Base-by-base conservation (phyloP, 2,797 vertebrate genomes). In the Emydoidea blandingii region DNA sequence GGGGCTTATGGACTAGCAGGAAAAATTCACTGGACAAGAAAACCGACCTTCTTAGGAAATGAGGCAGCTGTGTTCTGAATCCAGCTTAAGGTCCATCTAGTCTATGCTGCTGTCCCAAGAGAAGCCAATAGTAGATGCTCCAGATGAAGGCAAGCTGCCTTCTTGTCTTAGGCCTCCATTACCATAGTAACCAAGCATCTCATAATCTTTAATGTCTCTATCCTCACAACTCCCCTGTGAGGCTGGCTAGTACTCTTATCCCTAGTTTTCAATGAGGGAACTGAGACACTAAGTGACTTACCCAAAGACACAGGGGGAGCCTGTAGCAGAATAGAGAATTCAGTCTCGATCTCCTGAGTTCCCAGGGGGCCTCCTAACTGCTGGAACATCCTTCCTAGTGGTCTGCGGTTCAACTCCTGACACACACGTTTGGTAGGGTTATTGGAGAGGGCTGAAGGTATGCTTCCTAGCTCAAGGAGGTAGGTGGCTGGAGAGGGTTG, bases 31-130 rank as follows among this genome's bases (percentile, higher is more conserved):
- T 76, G 31, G 15, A 4, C 29, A 54, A 59, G 53, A 25, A 31
- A 37, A 18, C 6, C 29, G 59, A 80, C 37, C 18, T 78, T 56
- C 6, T 23, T 25, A 14, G 34, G 34, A 68, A 68, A n/a, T 18
- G 16, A 68, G 12, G 16, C 5, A 37, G 65, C 4, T 44, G 50
- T 47, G 0, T 3, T 0, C 49, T 50, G 47, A 16, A 11, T 29
- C 2, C 37, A 41, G 19, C 27, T 2, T 16, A 4, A 2, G 23
- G 54, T 10, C 27, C 56, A 57, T 21, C 47, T 31, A 52, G 23
- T 49, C 74, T 50, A n/a, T 9, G 10, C 5, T 23, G 79, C 18
- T 11, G 47, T n/a, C 74, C 56, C 37, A 7, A 12, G 9, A 72
- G 29, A 7, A 52, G 62, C 12, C 47, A 50, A 37, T 10, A 37